phyloP scores from a whole-genome alignment of 2,113 vertebrate genomes.

The Nipponia nippon region DNA sequence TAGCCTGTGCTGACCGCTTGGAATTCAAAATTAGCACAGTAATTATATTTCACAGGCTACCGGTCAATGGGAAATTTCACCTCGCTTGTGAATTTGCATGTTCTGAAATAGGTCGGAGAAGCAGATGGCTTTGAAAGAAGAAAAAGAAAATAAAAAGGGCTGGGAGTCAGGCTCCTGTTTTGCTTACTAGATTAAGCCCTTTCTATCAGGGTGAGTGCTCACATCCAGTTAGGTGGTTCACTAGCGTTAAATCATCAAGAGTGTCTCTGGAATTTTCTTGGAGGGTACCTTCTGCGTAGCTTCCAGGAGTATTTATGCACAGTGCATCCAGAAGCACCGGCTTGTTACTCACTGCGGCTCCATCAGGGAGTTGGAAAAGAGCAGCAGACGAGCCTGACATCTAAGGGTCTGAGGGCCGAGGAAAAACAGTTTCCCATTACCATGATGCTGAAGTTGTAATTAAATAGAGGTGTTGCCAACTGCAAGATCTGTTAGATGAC shows the following conservation, averaged over 20 bases:
- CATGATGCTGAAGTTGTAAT: background rate
- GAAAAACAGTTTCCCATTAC: background rate
- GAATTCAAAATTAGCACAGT: constrained; percentile 71
- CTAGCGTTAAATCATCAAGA: background rate
- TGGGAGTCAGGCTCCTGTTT: constrained; percentile 43
- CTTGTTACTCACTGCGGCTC: background rate
- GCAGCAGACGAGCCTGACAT: constrained; percentile 15
- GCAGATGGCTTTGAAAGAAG: constrained; percentile 71
- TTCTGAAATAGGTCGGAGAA: constrained; percentile 65
- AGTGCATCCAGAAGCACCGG: background rate
- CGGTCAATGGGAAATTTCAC: constrained; percentile 53
- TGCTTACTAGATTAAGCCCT: constrained; percentile 50
- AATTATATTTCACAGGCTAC: constrained; percentile 71
- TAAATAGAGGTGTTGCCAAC: constrained; percentile 12
- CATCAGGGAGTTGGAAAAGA: constrained; percentile 3
- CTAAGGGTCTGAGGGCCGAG: background rate
- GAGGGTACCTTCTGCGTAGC: constrained; percentile 22
- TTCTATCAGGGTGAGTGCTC: background rate
- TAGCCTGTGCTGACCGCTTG: constrained; percentile 49
- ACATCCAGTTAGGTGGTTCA: constrained; percentile 49
- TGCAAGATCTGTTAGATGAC: background rate
- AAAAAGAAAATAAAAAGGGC: background rate
- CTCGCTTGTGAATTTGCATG: constrained; percentile 56
- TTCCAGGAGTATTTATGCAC: constrained; percentile 9
- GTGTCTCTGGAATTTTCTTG: constrained; percentile 30